Base-by-base conservation (phyloP, 1,140 invertebrate genomes). In the Drosophila nebulosa region DNA sequence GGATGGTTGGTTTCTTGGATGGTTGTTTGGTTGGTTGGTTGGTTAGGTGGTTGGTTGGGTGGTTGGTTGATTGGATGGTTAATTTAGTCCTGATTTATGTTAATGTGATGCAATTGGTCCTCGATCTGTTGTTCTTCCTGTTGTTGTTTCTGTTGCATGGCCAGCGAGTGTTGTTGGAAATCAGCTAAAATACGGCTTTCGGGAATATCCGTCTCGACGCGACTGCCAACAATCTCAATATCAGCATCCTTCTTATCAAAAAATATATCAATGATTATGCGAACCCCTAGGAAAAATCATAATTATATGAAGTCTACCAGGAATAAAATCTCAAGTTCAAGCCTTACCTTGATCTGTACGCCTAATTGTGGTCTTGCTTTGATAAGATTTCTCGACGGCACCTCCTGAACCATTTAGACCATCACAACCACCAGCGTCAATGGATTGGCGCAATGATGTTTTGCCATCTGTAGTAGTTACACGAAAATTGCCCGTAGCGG, bases 181-280 rank as follows among this genome's bases (percentile, higher is more conserved):
- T 90, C 89, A 21, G 72, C 51, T 42, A 90, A 60, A 12, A 90
- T 86, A 26, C 80, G 89, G 53, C 89, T 90, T 6, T 85, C 75
- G 7, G 89, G 89, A 7, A 90, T 90, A 16, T 89, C 84, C 6
- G 89, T 90, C 64, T 90, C 84, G 36, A 90, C 84, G 32, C 89
- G 80, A 57, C 89, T 89, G 22, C 75, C 78, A 12, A 78, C 58
- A 4, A 90, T 70, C 16, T 90, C 84, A 14, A 75, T 76, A 1
- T 83, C 71, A 21, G 26, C 62, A 10, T 83, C 72, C 4, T 78
- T 71, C 52, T 83, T 75, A 26, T 90, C 89, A 30, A 86, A 86
- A 26, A 74, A 89, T 6, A 90, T 90, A 27, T 90, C 89, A 46
- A 90, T 90, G 4, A 89, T 74, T 9, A 90, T 90, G 60, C 89